Percentiles rank a stretch among this genome's conserved stretches.
Conservation (phyloP, 2,797 vertebrate genomes). For the Rhinichthys osculus region DNA sequence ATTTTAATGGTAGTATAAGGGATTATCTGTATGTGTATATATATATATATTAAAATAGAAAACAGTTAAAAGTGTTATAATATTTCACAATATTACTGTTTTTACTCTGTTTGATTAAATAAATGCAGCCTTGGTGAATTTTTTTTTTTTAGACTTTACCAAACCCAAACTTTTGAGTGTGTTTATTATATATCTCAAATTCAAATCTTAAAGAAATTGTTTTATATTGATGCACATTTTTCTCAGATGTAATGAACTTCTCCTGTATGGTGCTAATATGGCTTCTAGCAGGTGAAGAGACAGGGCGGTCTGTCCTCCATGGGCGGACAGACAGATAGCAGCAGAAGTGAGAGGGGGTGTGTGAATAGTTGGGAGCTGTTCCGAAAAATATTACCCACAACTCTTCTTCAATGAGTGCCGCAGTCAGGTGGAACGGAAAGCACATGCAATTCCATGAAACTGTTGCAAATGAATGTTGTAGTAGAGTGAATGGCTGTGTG, state of each 20-base stretch:
- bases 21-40: too few relatives aligned
- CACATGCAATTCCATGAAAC: background rate
- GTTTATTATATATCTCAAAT: background rate
- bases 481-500: background rate
- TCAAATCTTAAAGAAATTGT: background rate
- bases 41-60: too few relatives aligned
- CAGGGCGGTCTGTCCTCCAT: too few relatives aligned
- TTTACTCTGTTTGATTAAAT: too few relatives aligned
- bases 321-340: constrained; percentile 14
- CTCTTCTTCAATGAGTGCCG: background rate
- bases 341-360: background rate
- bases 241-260: background rate
- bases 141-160: background rate
- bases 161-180: background rate
- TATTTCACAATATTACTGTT: too few relatives aligned
- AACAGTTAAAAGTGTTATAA: too few relatives aligned
- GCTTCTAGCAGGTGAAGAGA: background rate
- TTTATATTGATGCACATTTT: background rate
- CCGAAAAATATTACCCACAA: background rate
- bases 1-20: too few relatives aligned
- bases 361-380: background rate
- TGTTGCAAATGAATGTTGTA: background rate
- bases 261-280: background rate
- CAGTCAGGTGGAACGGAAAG: background rate
- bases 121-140: too few relatives aligned